Base-by-base conservation (phyloP, 2,888 invertebrate species). In the Aproaerema taeniolella region DNA sequence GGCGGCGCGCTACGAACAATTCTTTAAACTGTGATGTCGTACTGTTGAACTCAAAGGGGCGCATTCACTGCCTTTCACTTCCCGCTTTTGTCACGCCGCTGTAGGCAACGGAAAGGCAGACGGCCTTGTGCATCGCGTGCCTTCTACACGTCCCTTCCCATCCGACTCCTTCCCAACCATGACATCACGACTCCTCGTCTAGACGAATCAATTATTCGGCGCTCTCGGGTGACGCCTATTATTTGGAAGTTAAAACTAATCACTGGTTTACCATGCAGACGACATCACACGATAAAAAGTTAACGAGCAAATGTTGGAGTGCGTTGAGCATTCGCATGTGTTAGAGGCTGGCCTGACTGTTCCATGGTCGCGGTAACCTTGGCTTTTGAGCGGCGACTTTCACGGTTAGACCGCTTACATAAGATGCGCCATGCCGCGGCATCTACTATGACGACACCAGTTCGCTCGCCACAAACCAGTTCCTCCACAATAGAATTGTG, bases 31-130 rank as follows among this genome's bases (percentile, higher is more conserved):
- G 58, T 61, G 60, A 54, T 54, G 56, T 59, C 56, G 58, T 59
- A 53, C 50, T 56, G 57, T 58, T 59, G 63, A 64, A 65, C 53
- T 64, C 66, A 69, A 74, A 70, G 78, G 79, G 73, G 76, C 80
- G 73, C 81, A 80, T 83, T 85, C 83, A 77, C 83, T 75, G 76
- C 86, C 85, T 86, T 86, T 86, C 86, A 86, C 86, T 86, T 85
- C 86, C 86, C 81, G 80, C 79, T 83, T 82, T 83, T 85, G 81
- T 83, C 74, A 71, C 30, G 66, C 67, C 74, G 74, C 73, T 77
- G 69, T 76, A 73, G 69, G 72, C 76, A 52, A 58, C 77, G 70
- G 77, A 77, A 80, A 78, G 77, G 80, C 81, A 71, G 74, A 70
- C 77, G 82, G 79, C 85, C 85, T 86, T 85, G 85, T 76, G 59